Conservation (phyloP, 2,113 vertebrate genomes). For the Bostrychus sinensis region DNA sequence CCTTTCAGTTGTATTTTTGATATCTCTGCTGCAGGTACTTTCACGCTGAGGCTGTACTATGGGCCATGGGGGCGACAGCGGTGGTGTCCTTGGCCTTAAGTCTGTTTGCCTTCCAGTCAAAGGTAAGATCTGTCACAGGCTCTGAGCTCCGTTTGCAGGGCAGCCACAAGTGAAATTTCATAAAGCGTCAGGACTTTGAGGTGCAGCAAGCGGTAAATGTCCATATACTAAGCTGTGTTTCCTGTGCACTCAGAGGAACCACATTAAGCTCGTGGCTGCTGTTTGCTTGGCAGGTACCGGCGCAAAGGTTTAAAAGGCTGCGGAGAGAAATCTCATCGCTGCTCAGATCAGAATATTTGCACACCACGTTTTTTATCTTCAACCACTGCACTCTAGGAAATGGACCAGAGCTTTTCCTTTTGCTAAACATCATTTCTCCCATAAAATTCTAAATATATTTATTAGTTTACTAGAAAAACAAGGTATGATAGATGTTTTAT, state of each 20-base stretch:
- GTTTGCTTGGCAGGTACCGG: constrained; percentile 20
- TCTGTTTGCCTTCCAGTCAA: constrained; percentile 84
- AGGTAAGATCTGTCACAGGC: constrained; percentile 71
- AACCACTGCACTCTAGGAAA: background rate
- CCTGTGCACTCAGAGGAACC: constrained; percentile 33
- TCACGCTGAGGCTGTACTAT: constrained; percentile 75
- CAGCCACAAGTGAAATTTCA: constrained; percentile 42
- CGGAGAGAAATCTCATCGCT: constrained; percentile 46
- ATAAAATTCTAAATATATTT: too few species aligned
- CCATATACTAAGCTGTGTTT: constrained; percentile 30
- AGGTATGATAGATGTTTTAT: background rate
- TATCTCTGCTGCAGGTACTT: constrained; percentile 69
- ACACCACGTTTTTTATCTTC: constrained; percentile 35
- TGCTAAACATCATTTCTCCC: too few species aligned
- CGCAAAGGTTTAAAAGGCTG: constrained; percentile 43
- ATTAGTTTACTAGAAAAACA: too few species aligned
- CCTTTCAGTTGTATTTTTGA: constrained; percentile 20
- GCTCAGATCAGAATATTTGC: constrained; percentile 54
- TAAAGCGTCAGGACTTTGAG: constrained; percentile 21
- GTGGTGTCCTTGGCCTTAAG: constrained; percentile 77
- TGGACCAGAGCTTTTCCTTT: constrained; percentile 20
- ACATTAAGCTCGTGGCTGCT: constrained; percentile 20
- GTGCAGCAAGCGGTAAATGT: constrained; percentile 27
- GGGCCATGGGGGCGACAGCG: constrained; percentile 80
- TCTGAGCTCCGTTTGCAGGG: constrained; percentile 33